A percentile compares a stretch with the other conserved stretches of the same genome.
Conservation (phyloP, 64 coral and sea anemone species). For the Pocillopora verrucosa region DNA sequence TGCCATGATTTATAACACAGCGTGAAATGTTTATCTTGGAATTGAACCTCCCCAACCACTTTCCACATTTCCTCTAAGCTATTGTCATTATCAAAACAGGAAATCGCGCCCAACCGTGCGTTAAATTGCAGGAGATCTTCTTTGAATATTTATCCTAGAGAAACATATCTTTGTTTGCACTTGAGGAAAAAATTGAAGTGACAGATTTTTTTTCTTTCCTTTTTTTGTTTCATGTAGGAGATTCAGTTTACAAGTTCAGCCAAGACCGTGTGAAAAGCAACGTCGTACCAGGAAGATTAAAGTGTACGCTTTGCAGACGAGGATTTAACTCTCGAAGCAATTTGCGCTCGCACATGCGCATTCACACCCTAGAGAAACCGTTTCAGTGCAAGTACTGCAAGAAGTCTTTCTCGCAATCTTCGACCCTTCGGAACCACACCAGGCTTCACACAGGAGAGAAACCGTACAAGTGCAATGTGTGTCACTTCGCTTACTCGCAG, state of each 20-base stretch:
- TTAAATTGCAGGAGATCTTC: slow-evolving; percentile 19
- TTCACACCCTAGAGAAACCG: slow-evolving; percentile 98
- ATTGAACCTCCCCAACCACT: slow-evolving; percentile 28
- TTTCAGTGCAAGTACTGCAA: slow-evolving; percentile 99
- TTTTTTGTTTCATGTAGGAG: slow-evolving; percentile 51
- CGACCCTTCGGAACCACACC: slow-evolving; percentile 94
- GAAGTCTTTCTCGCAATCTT: slow-evolving; percentile 96
- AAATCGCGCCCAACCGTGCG: slow-evolving; percentile 28
- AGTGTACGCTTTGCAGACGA: slow-evolving; percentile 94
- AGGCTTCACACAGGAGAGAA: slow-evolving; percentile 99
- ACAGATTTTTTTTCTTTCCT: slow-evolving; percentile 4
- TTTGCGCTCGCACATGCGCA: slow-evolving; percentile 96
- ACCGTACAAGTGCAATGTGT: slow-evolving; percentile 95
- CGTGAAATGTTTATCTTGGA: slow-evolving; percentile 46
- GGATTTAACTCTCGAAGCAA: slow-evolving; percentile 98
- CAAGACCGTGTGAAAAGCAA: slow-evolving; percentile 59
- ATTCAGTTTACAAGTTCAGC: slow-evolving; percentile 75
- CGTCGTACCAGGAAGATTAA: slow-evolving; percentile 76
- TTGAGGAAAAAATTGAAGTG: not conserved
- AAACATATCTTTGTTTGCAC: slow-evolving; percentile 25
- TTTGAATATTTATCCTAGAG: slow-evolving; percentile 25
- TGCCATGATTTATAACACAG: slow-evolving; percentile 40
- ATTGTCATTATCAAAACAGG: slow-evolving; percentile 31
- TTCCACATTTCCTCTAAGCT: slow-evolving; percentile 28
- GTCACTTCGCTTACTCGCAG: slow-evolving; percentile 99